A percentile compares a stretch with the other conserved stretches of the same genome.
These are phyloP conservation scores for Eupsilia transversa DNA, from an alignment of 2,888 invertebrate genomes.

Conservation along the genomic window DNA sequence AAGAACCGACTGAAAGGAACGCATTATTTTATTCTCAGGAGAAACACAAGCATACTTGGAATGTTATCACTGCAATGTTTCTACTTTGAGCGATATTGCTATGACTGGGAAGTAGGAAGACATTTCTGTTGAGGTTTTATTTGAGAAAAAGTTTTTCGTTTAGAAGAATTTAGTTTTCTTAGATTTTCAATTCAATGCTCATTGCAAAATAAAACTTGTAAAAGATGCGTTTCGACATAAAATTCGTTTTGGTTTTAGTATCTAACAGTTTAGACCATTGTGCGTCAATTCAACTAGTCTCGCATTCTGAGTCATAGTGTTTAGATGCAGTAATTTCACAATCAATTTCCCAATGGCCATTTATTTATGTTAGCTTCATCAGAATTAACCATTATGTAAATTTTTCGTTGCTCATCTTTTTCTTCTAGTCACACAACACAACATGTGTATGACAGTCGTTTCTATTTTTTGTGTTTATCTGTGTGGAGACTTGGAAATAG, in stretches of 20 bases:
- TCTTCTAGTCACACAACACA: too few species aligned
- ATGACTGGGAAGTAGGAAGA: slow-evolving; percentile 19
- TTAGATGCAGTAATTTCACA: background rate
- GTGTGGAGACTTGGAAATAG: too few species aligned
- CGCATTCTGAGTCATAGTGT: background rate
- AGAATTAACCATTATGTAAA: background rate
- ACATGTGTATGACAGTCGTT: background rate
- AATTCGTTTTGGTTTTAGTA: too few species aligned
- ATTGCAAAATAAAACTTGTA: background rate
- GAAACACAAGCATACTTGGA: slow-evolving; percentile 30
- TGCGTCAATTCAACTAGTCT: background rate
- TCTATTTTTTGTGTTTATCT: too few species aligned
- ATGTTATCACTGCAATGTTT: slow-evolving; percentile 55
- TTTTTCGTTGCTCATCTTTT: background rate
- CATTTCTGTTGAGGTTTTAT: slow-evolving; percentile 6
- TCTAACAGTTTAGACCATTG: background rate
- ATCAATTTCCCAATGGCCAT: background rate
- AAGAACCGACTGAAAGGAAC: slow-evolving; percentile 32
- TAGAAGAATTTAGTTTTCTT: too few species aligned
- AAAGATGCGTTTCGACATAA: background rate
- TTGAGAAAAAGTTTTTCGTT: background rate
- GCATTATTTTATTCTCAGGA: slow-evolving; percentile 30
- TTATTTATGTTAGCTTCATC: background rate
- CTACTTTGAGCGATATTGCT: slow-evolving; percentile 45
- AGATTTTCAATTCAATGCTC: background rate